Evolutionary conservation across 2,113 vertebrate species (phyloP).

Genomic region (Melanerpes aurifrons): DNA sequence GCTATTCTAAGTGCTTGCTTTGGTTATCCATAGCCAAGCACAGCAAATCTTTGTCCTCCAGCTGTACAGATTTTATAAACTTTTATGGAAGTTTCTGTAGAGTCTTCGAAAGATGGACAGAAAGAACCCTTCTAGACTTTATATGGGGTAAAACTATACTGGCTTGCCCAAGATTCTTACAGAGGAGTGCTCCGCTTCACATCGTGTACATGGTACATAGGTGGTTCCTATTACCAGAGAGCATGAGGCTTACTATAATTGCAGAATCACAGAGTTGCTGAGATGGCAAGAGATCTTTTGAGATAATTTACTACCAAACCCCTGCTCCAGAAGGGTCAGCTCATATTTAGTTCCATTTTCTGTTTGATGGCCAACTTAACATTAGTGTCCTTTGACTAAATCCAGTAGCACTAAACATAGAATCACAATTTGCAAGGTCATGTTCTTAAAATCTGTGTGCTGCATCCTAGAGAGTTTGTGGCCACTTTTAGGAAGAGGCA

Average conservation of each 20-base stretch:
- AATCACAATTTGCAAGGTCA: background rate
- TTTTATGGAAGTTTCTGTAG: background rate
- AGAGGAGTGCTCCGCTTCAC: background rate
- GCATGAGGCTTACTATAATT: background rate
- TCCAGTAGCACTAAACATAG: background rate
- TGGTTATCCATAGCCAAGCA: background rate
- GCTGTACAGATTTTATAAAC: background rate
- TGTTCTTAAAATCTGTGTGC: background rate
- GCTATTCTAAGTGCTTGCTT: background rate
- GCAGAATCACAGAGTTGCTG: background rate
- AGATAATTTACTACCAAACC: background rate
- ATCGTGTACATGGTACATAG: rapidly evolving
- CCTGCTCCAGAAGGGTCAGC: background rate
- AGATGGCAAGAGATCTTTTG: background rate
- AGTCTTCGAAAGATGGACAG: background rate
- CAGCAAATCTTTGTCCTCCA: rapidly evolving
- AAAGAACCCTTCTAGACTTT: background rate
- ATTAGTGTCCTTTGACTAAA: background rate
- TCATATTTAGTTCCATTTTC: background rate
- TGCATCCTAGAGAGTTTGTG: background rate
- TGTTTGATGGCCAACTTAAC: background rate
- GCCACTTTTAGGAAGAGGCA: background rate
- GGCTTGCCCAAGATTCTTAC: background rate
- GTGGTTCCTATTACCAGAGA: background rate
- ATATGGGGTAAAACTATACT: background rate